Percentiles rank a stretch among this genome's conserved stretches.
Evolutionary conservation across 2,113 vertebrate genomes (phyloP).

Genomic region (Furnarius figulus): DNA sequence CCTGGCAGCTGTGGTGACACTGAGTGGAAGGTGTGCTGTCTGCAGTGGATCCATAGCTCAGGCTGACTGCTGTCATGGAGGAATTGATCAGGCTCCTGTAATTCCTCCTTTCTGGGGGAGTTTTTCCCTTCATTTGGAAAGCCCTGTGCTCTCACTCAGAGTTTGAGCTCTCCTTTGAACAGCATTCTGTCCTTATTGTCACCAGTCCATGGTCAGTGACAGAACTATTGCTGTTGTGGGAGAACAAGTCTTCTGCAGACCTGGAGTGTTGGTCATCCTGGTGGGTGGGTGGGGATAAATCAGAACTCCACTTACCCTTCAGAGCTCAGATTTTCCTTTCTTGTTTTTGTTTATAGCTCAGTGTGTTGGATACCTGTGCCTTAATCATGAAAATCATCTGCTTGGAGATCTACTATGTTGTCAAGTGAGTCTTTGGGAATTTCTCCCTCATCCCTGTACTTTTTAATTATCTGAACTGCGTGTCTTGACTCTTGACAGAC

Average conservation of each 20-base stretch:
- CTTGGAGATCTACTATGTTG: constrained; percentile 95
- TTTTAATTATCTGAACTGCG: not conserved
- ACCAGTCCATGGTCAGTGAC: not conserved
- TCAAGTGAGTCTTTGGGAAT: constrained; percentile 80
- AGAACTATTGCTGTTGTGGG: accelerated
- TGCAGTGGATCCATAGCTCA: not conserved
- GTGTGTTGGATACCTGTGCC: constrained; percentile 93
- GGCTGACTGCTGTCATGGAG: not conserved
- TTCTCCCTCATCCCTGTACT: not conserved
- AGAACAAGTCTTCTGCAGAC: not conserved
- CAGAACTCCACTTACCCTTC: not conserved
- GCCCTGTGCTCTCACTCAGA: not conserved
- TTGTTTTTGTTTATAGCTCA: constrained; percentile 78
- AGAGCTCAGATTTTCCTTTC: not conserved
- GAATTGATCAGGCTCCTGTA: not conserved
- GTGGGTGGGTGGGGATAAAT: not conserved
- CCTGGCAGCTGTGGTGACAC: not conserved
- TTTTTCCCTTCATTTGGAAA: not conserved
- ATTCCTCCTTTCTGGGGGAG: not conserved
- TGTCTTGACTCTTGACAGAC: not conserved
- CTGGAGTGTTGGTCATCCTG: not conserved
- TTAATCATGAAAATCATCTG: constrained; percentile 98
- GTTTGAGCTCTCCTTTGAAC: not conserved
- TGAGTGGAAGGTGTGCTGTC: not conserved
- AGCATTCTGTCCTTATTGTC: not conserved